Evolutionary conservation across 2,888 invertebrate genomes (phyloP).

Genomic region (Dicranocentrus wangi): DNA sequence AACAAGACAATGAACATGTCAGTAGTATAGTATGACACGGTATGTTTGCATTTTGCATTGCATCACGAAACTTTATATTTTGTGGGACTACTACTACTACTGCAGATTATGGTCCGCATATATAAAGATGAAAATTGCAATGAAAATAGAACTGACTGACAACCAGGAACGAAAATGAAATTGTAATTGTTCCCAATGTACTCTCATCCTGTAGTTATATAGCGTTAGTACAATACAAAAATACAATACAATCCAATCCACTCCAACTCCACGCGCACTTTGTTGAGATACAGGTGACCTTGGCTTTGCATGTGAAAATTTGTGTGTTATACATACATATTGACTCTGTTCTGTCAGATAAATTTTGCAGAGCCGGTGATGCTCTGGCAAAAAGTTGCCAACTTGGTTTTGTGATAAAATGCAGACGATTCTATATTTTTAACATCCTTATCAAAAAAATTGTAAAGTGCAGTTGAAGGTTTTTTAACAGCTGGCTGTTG

Average conservation of each 20-base stretch:
- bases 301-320: constrained; percentile 25
- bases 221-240: not conserved
- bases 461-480: constrained; percentile 27
- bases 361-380: not conserved
- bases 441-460: constrained; percentile 27
- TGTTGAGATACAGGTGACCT: constrained; percentile 28
- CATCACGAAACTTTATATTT: no score
- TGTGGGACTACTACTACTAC: no score
- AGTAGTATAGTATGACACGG: no score
- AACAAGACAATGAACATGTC: no score
- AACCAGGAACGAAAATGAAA: constrained; percentile 20
- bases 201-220: constrained; percentile 24
- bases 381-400: not conserved
- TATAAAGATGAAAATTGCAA: not conserved
- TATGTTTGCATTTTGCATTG: no score
- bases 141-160: constrained; percentile 1
- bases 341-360: not conserved
- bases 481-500: not conserved
- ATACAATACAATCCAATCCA: not conserved
- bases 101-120: no score
- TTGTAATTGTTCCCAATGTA: constrained; percentile 8
- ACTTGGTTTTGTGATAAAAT: constrained; percentile 9
- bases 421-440: constrained; percentile 11
- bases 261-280: not conserved
- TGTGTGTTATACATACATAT: no score